phyloP scores from a whole-genome alignment of 2,113 vertebrate species.

The human region GRCh38 chr2:164093001-164093500 shows the following conservation, averaged over 20 bases:
- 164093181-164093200: accelerated
- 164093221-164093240: background rate
- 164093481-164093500: background rate
- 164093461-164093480: background rate
- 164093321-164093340: background rate
- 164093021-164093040: background rate
- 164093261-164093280: background rate
- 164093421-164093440: background rate
- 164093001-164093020: background rate
- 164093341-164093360: background rate
- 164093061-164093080: background rate
- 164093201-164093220: background rate
- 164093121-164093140: background rate
- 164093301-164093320: background rate
- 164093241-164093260: background rate
- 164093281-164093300: background rate
- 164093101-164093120: background rate
- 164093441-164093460: background rate
- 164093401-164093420: background rate
- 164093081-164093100: background rate
- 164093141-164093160: background rate
- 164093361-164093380: background rate
- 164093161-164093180: background rate
- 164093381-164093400: background rate
- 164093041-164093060: background rate